A percentile compares a stretch with the other conserved stretches of the same genome.
Conservation (phyloP, 1,140 invertebrate species). For the Zaprionus vittiger region DNA sequence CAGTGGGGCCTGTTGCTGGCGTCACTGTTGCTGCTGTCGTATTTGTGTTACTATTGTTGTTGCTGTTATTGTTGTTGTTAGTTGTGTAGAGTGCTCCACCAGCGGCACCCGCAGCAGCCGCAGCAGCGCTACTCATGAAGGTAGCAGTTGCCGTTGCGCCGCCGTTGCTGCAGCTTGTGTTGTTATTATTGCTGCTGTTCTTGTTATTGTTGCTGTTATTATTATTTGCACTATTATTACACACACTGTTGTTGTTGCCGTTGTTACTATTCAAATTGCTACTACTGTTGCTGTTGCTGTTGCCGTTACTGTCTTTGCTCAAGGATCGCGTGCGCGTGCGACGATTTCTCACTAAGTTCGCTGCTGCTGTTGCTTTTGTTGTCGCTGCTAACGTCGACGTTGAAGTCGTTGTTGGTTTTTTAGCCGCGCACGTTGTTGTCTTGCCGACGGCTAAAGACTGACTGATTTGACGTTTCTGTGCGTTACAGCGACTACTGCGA, state of each 20-base stretch:
- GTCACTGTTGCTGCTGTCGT: conserved; percentile 20
- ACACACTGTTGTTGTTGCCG: conserved; percentile 28
- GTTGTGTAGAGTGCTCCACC: conserved; percentile 88
- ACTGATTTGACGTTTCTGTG: conserved; percentile 78
- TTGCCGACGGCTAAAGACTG: conserved; percentile 83
- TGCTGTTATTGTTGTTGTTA: conserved; percentile 60
- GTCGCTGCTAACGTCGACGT: conserved; percentile 13
- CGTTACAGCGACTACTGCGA: conserved; percentile 66
- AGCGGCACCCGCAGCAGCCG: conserved; percentile 83
- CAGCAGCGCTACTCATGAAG: conserved; percentile 88
- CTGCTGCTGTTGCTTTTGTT: conserved; percentile 37
- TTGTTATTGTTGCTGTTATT: background rate
- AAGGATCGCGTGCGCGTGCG: conserved; percentile 75
- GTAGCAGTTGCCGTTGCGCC: conserved; percentile 83
- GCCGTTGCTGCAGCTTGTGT: conserved; percentile 56
- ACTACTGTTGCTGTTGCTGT: conserved; percentile 26
- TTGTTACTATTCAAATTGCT: conserved; percentile 34
- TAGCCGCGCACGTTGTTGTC: conserved; percentile 83
- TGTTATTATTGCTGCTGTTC: conserved; percentile 39
- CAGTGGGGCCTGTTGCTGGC: conserved; percentile 33
- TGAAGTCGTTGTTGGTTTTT: conserved; percentile 51
- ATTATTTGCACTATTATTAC: conserved; percentile 46
- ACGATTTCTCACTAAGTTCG: conserved; percentile 61
- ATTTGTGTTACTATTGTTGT: conserved; percentile 30
- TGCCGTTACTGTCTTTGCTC: conserved; percentile 59